Evolutionary conservation across 2,888 invertebrate genomes (phyloP), one percentile per base, ranked within the genome.

Genomic region (Gandaritis pyraliata): DNA sequence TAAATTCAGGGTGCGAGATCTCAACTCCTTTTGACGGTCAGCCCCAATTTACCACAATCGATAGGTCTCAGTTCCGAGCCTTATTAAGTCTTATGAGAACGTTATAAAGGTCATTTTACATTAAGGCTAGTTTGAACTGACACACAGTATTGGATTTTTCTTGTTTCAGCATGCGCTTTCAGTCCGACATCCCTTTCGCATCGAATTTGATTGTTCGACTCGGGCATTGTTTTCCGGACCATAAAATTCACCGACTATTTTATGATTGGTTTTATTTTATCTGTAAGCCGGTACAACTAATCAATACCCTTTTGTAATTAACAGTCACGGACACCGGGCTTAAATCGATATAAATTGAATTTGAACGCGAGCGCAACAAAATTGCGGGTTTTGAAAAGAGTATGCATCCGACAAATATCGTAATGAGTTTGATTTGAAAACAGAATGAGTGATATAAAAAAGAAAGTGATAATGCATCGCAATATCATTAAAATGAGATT

Each of bases 121-220:
- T 41, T 52, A 13, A 0, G 12, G 13, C 2, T 0, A 29, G 53
- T 45, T 48, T n/a, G 48, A 0, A 53, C 47, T 48, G 58, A 61
- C 13, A 12, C 7, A 33, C 0, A 16, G 29, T 15, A 13, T 38
- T 36, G 10, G 33, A 43, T 87, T 89, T 90, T 89, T 90, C 86
- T 87, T 85, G 82, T 87, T 88, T 85, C 85, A 85, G 82, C 72
- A 81, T 82, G 83, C 83, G 84, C 85, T 86, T 86, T 83, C 83
- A 83, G 82, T 84, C 76, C 82, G 77, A 80, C 85, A 83, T 83
- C 83, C 79, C 79, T 80, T n/a, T 73, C 75, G 80, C 77, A 80
- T 82, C 81, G 81, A 81, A 83, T 82, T 82, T 81, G 82, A 89
- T 90, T 92, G 87, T 89, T 86, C 73, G 76, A 72, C 83, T 86